A percentile compares a stretch with the other conserved stretches of the same genome.
Conservation (phyloP, 2,113 vertebrate genomes). For the Oreochromis niloticus region DNA sequence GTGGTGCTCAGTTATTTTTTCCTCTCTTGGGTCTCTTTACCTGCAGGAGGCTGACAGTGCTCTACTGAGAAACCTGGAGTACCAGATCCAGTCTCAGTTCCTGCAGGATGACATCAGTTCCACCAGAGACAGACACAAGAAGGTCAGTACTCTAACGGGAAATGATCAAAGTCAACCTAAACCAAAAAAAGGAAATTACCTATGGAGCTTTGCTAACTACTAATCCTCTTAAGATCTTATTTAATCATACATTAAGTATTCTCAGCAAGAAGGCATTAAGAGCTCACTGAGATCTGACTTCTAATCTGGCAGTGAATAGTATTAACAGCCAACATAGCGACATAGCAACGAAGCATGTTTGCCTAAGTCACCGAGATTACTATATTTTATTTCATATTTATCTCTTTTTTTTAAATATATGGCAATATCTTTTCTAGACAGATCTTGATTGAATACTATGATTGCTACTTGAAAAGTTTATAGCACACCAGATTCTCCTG, state of each 20-base stretch:
- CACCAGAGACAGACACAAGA: slow-evolving; percentile 88
- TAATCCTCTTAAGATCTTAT: neutral
- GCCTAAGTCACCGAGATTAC: neutral
- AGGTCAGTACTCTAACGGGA: slow-evolving; percentile 69
- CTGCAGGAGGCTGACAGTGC: slow-evolving; percentile 84
- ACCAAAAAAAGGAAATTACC: neutral
- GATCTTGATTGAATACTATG: neutral
- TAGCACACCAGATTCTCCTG: neutral
- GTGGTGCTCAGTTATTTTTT: neutral
- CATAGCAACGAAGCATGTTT: neutral
- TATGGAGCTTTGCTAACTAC: neutral
- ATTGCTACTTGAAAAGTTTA: neutral
- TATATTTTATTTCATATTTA: neutral
- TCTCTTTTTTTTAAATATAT: neutral
- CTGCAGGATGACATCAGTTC: slow-evolving; percentile 89
- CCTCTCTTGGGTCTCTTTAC: neutral
- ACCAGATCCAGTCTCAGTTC: slow-evolving; percentile 90
- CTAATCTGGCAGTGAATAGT: neutral
- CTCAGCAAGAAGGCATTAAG: neutral
- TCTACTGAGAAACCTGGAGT: slow-evolving; percentile 84
- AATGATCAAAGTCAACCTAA: neutral
- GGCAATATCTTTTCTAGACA: neutral
- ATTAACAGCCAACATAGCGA: neutral
- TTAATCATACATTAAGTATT: neutral
- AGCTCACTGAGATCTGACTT: neutral